phyloP scores from a whole-genome alignment of 2,888 invertebrate genomes.

The Drosophila pullipes region DNA sequence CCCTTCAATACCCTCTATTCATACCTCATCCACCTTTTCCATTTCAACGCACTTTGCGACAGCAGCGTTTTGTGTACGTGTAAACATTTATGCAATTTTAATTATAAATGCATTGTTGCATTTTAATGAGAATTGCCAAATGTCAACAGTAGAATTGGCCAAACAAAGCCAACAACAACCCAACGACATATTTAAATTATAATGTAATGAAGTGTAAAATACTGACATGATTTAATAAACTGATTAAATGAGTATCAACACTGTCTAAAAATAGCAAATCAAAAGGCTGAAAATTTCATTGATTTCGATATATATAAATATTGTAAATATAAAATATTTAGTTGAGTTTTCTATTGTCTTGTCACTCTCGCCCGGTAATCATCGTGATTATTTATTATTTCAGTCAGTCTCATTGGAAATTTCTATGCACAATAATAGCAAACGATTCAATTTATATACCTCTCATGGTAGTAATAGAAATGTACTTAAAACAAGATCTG shows the following conservation, averaged over 20 bases:
- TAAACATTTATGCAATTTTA: conserved; percentile 69
- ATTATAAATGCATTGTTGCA: conserved; percentile 64
- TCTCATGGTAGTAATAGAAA: neutral
- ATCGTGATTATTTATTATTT: neutral
- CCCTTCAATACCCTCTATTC: neutral
- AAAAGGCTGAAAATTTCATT: neutral
- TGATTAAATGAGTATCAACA: conserved; percentile 4
- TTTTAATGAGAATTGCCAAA: conserved; percentile 63
- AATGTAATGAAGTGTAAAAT: conserved; percentile 49
- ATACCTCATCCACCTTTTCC: neutral
- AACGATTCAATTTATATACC: neutral
- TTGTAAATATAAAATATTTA: neutral
- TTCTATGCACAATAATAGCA: neutral
- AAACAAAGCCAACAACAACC: conserved; percentile 25
- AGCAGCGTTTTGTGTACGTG: conserved; percentile 14
- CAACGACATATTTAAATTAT: conserved; percentile 34
- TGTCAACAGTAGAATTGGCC: conserved; percentile 53
- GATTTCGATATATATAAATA: neutral
- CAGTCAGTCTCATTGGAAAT: neutral
- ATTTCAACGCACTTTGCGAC: neutral
- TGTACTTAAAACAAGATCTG: neutral
- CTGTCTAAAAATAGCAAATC: conserved; percentile 5
- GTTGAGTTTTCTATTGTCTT: neutral
- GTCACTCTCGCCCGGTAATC: neutral
- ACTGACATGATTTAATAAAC: conserved; percentile 31